phyloP scores from a whole-genome alignment of 2,113 vertebrate genomes.

The human region GRCh38 chr12:58217001-58217500 shows the following conservation, averaged over 20 bases:
- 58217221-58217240: conserved; percentile 49
- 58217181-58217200: neutral
- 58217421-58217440: conserved; percentile 47
- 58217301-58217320: conserved; percentile 65
- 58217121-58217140: neutral
- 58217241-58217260: conserved; percentile 44
- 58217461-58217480: neutral
- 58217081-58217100: neutral
- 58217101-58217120: neutral
- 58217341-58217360: conserved; percentile 65
- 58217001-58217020: neutral
- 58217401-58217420: conserved; percentile 55
- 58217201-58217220: conserved; percentile 32
- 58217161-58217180: conserved; percentile 18
- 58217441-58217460: conserved; percentile 33
- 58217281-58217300: conserved; percentile 39
- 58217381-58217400: neutral
- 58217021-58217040: neutral
- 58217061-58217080: neutral
- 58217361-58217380: neutral
- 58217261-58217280: conserved; percentile 60
- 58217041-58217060: neutral
- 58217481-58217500: conserved; percentile 5
- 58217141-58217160: conserved; percentile 1
- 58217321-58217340: conserved; percentile 63